These are phyloP conservation scores for Drosophila infuscata DNA, from an alignment of 2,888 invertebrate genomes.

Conservation along the genomic window DNA sequence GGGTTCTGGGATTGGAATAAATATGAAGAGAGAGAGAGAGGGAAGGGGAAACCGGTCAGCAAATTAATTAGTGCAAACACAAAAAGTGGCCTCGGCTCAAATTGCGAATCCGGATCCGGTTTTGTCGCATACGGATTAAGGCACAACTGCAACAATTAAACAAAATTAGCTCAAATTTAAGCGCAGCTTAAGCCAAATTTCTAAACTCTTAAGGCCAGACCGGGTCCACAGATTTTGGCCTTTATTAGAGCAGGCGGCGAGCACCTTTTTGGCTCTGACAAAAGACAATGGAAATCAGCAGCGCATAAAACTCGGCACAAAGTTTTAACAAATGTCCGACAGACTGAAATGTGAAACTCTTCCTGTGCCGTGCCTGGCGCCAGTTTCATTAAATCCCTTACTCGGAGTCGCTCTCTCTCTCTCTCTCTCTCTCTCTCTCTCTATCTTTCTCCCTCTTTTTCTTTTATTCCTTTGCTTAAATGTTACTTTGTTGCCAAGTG, in stretches of 20 bases:
- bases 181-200: constrained; percentile 75
- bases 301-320: constrained; percentile 39
- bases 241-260: constrained; percentile 69
- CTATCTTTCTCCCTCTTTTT: neutral
- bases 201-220: constrained; percentile 1
- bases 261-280: neutral
- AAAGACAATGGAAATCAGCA: constrained; percentile 45
- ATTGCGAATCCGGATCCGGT: constrained; percentile 7
- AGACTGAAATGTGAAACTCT: constrained; percentile 6
- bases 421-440: neutral
- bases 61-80: constrained; percentile 76
- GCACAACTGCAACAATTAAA: constrained; percentile 76
- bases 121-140: constrained; percentile 45
- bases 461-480: neutral
- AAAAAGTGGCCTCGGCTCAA: constrained; percentile 52
- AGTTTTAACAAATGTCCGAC: constrained; percentile 21
- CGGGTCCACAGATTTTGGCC: constrained; percentile 17
- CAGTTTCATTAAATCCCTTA: constrained; percentile 46
- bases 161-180: constrained; percentile 80
- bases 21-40: neutral
- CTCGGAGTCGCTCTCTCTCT: constrained; percentile 7
- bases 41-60: neutral
- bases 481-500: neutral
- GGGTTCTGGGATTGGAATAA: neutral
- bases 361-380: constrained; percentile 51